Evolutionary conservation across 2,888 invertebrate genomes (phyloP).

Genomic region (Mantis religiosa): DNA sequence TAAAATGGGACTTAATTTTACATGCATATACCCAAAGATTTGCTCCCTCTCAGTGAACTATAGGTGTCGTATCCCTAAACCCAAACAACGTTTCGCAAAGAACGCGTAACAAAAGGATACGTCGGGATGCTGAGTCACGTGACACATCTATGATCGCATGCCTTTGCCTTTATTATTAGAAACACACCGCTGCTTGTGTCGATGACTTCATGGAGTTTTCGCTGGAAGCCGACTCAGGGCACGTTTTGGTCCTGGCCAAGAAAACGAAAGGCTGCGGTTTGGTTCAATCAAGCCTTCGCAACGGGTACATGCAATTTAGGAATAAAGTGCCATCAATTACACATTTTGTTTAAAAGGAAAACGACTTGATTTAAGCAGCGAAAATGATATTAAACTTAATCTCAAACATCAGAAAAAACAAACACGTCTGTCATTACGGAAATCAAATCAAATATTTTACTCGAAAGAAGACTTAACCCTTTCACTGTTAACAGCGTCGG

Average conservation of each 20-base stretch:
- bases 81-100: neutral
- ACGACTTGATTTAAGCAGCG: too few species aligned
- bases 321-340: too few species aligned
- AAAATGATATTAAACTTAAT: too few species aligned
- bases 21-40: too few species aligned
- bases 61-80: neutral
- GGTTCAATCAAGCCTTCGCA: too few species aligned
- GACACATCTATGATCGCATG: neutral
- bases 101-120: neutral
- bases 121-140: neutral
- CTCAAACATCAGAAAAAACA: too few species aligned
- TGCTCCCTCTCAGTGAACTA: too few species aligned
- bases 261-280: neutral
- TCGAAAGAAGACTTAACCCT: neutral
- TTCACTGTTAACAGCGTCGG: too few species aligned
- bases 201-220: neutral
- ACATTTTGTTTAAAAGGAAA: too few species aligned
- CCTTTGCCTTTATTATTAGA: neutral
- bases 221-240: neutral
- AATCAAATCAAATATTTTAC: neutral
- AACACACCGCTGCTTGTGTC: neutral
- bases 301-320: too few species aligned
- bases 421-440: too few species aligned
- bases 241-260: neutral
- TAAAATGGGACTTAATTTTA: too few species aligned